Evolutionary conservation across 2,113 vertebrate genomes (phyloP).

Genomic region (Oreochromis spilurus): DNA sequence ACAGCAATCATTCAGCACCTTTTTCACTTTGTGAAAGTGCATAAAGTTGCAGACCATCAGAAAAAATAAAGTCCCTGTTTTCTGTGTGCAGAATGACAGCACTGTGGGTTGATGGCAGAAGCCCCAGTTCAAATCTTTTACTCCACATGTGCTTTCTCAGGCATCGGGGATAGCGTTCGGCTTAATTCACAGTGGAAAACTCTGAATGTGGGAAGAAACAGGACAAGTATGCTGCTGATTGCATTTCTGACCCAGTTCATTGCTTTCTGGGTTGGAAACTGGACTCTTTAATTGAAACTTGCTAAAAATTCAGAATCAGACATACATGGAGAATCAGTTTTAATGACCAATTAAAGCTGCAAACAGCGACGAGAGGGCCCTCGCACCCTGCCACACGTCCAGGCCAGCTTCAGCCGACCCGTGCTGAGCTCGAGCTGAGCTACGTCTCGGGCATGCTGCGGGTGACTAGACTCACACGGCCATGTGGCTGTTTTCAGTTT

Average conservation of each 20-base stretch:
- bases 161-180: rapidly evolving
- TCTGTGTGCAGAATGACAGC: neutral
- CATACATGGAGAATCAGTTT: neutral
- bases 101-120: neutral
- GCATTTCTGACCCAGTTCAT: neutral
- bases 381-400: neutral
- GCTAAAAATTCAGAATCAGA: neutral
- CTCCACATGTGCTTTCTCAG: neutral
- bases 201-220: neutral
- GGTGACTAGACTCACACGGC: neutral
- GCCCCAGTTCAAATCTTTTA: neutral
- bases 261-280: neutral
- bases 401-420: rapidly evolving
- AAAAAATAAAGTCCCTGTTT: neutral
- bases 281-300: neutral
- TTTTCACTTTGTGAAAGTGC: neutral
- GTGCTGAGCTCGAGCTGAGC: neutral
- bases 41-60: neutral
- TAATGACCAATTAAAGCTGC: neutral
- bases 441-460: neutral
- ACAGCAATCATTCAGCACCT: neutral
- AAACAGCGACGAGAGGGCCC: neutral
- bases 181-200: neutral
- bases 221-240: neutral
- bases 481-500: neutral